Conservation (phyloP, 2,113 vertebrate species). For the Percopsis transmontana region DNA sequence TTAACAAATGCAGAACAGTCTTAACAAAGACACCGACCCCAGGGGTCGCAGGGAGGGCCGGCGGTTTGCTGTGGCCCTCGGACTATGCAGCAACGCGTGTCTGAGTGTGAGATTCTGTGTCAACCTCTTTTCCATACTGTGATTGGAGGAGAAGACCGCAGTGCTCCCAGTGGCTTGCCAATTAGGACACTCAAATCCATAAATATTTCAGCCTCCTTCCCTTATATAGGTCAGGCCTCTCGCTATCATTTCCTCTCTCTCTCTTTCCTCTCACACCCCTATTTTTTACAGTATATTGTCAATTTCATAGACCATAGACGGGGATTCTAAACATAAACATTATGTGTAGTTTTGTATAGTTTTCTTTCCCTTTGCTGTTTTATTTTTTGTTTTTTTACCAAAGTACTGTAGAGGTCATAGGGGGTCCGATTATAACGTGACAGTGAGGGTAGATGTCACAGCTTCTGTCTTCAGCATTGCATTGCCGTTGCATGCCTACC, state of each 20-base stretch:
- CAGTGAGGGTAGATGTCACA: background rate
- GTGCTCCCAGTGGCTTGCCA: conserved; percentile 78
- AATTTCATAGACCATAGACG: background rate
- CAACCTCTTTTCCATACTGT: conserved; percentile 45
- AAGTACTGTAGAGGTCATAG: conserved; percentile 24
- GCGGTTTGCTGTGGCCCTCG: conserved; percentile 9
- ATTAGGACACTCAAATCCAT: conserved; percentile 83
- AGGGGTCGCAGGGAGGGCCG: background rate
- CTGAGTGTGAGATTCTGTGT: conserved; percentile 22
- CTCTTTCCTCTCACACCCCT: conserved; percentile 35
- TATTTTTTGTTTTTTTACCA: too few relatives aligned
- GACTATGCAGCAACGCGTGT: conserved; percentile 22
- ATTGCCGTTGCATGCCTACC: conserved; percentile 3
- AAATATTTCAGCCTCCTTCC: conserved; percentile 84
- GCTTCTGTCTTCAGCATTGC: background rate
- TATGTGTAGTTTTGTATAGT: too few relatives aligned
- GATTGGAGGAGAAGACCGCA: conserved; percentile 70
- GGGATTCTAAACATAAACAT: too few relatives aligned
- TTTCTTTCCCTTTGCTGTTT: too few relatives aligned
- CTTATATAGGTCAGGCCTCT: conserved; percentile 80
- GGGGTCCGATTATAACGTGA: background rate
- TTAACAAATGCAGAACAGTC: too few relatives aligned
- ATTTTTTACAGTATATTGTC: conserved; percentile 24
- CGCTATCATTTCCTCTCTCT: conserved; percentile 55
- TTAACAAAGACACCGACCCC: too few relatives aligned